phyloP scores from a whole-genome alignment of 2,113 vertebrate species.

The Anseranas semipalmata region DNA sequence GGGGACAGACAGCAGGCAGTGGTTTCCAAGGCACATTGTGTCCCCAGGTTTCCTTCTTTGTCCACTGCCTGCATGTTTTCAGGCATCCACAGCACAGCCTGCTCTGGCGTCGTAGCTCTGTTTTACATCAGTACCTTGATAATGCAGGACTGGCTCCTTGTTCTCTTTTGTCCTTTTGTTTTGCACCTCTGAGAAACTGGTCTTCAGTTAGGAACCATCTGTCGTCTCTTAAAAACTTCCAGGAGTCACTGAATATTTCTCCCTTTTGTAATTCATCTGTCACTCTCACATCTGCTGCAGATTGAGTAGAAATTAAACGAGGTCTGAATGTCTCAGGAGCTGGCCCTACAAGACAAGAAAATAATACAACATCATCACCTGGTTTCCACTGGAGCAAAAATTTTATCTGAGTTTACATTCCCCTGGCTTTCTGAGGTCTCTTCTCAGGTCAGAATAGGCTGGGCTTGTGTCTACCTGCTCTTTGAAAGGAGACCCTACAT shows the following conservation, averaged over 20 bases:
- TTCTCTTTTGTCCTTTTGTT: constrained; percentile 17
- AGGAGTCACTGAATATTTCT: background rate
- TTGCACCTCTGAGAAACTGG: background rate
- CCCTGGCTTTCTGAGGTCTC: background rate
- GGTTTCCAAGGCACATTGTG: background rate
- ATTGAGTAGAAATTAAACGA: background rate
- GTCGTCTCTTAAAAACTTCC: background rate
- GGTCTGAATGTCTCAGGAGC: background rate
- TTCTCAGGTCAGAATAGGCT: background rate
- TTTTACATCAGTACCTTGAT: background rate
- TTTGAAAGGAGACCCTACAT: background rate
- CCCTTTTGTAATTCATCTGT: background rate
- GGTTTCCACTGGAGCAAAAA: background rate
- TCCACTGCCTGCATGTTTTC: background rate
- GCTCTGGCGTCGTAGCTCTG: background rate
- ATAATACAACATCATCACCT: background rate
- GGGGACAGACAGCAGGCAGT: background rate
- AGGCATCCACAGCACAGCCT: background rate
- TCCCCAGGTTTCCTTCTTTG: background rate
- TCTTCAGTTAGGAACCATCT: background rate
- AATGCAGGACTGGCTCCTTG: background rate
- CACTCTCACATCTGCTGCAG: background rate
- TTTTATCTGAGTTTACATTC: background rate
- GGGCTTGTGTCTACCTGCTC: background rate
- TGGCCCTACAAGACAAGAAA: background rate